Conservation (phyloP, 2,113 vertebrate species). For the Colossoma macropomum region DNA sequence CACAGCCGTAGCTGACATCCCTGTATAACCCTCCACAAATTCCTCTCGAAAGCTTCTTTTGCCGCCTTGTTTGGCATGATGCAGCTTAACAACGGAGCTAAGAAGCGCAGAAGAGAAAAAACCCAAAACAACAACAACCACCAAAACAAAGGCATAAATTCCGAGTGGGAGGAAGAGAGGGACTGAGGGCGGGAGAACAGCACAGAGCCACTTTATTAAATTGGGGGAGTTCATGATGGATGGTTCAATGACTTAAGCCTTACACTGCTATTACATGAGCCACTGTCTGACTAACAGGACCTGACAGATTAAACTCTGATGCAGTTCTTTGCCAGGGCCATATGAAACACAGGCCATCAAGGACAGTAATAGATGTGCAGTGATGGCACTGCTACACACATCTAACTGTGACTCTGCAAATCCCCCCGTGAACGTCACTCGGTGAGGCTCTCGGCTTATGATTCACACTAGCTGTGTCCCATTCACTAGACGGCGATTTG, state of each 20-base stretch:
- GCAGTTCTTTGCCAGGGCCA: not conserved
- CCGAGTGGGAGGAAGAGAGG: not conserved
- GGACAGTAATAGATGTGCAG: not conserved
- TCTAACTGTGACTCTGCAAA: not conserved
- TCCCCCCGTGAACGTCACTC: not conserved
- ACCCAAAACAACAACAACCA: not conserved
- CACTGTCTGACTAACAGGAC: conserved; percentile 35
- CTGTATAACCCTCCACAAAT: not conserved
- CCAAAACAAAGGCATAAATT: not conserved
- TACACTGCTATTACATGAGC: conserved; percentile 44
- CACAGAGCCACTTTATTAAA: conserved; percentile 30
- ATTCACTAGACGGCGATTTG: not conserved
- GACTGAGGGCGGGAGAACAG: not conserved
- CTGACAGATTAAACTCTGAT: conserved; percentile 32
- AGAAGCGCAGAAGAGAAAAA: not conserved
- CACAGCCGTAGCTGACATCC: not conserved
- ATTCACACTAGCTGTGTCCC: not conserved
- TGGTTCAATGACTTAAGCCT: conserved; percentile 47
- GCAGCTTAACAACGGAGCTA: not conserved
- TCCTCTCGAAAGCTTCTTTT: not conserved
- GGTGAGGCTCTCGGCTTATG: not conserved
- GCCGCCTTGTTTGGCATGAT: not conserved
- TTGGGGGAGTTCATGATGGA: conserved; percentile 34
- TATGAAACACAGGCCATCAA: not conserved
- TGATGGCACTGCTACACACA: not conserved